These are phyloP conservation scores for Andrena bicolor DNA, from an alignment of 2,888 invertebrate species.

Conservation along the genomic window DNA sequence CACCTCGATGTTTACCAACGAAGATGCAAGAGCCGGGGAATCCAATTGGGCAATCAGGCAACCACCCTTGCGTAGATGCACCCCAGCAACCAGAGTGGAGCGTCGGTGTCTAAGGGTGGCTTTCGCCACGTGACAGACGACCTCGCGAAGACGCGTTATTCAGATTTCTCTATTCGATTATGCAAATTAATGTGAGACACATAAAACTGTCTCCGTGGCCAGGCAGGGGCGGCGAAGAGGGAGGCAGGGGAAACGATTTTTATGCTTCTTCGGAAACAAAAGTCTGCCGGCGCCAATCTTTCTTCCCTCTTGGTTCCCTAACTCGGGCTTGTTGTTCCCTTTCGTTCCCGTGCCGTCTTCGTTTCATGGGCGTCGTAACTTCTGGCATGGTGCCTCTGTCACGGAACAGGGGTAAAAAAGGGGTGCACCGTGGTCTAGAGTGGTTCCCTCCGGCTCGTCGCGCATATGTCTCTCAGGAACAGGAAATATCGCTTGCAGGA, in stretches of 20 bases:
- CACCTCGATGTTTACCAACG: conserved; percentile 25
- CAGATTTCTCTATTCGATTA: conserved; percentile 84
- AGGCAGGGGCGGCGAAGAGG: conserved; percentile 23
- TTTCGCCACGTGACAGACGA: conserved; percentile 56
- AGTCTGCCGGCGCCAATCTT: conserved; percentile 80
- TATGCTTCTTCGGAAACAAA: conserved; percentile 83
- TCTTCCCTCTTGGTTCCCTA: conserved; percentile 56
- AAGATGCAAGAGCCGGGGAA: not conserved
- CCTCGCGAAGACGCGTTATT: conserved; percentile 76
- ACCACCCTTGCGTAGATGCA: conserved; percentile 14
- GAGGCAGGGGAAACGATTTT: conserved; percentile 74
- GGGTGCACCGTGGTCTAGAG: conserved; percentile 31
- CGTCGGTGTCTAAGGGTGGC: conserved; percentile 21
- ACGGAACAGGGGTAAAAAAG: conserved; percentile 7
- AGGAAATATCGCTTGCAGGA: conserved; percentile 70
- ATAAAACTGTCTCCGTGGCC: conserved; percentile 81
- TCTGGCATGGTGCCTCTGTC: conserved; percentile 65
- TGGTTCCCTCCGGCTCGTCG: conserved; percentile 63
- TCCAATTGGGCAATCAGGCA: conserved; percentile 60
- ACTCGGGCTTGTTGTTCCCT: conserved; percentile 42
- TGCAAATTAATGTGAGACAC: conserved; percentile 83
- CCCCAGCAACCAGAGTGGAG: conserved; percentile 14
- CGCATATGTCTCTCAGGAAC: conserved; percentile 73
- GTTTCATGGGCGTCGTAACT: conserved; percentile 65
- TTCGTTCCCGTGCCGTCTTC: conserved; percentile 33